Percentiles rank a stretch among this genome's conserved stretches.
Evolutionary conservation across 2,888 invertebrate species (phyloP).

Genomic region (Muscina levida): DNA sequence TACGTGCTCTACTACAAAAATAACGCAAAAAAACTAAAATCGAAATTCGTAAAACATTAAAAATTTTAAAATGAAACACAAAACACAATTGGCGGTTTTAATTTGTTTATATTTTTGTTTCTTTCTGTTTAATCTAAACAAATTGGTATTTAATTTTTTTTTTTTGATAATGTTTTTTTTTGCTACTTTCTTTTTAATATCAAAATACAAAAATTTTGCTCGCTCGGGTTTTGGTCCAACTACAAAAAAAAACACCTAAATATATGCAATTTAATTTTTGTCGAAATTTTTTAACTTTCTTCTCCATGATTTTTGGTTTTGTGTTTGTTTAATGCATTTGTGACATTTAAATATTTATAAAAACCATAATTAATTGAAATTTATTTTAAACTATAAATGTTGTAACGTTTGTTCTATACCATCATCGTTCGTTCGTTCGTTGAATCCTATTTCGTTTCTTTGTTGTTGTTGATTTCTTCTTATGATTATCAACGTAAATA

Average conservation of each 20-base stretch:
- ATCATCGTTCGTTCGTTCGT: constrained; percentile 67
- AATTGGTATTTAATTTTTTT: constrained; percentile 51
- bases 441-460: constrained; percentile 20
- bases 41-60: constrained; percentile 52
- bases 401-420: constrained; percentile 70
- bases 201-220: constrained; percentile 53
- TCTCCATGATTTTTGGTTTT: background rate
- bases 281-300: background rate
- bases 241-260: constrained; percentile 3
- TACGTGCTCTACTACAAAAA: constrained; percentile 65
- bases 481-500: constrained; percentile 56
- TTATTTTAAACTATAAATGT: constrained; percentile 70
- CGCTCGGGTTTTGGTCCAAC: constrained; percentile 57
- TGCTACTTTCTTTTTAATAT: constrained; percentile 21
- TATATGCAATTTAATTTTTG: background rate
- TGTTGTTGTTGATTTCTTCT: constrained; percentile 17
- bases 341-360: constrained; percentile 48
- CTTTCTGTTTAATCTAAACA: background rate
- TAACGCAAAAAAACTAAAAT: constrained; percentile 57
- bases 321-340: constrained; percentile 13
- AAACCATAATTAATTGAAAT: constrained; percentile 56
- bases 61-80: constrained; percentile 59
- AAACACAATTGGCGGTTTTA: constrained; percentile 66
- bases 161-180: constrained; percentile 36
- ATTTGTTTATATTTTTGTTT: constrained; percentile 30